A percentile compares a stretch with the other conserved stretches of the same genome.
These are phyloP conservation scores for Macropis europaea DNA, from an alignment of 2,888 invertebrate genomes.

Conservation along the genomic window DNA sequence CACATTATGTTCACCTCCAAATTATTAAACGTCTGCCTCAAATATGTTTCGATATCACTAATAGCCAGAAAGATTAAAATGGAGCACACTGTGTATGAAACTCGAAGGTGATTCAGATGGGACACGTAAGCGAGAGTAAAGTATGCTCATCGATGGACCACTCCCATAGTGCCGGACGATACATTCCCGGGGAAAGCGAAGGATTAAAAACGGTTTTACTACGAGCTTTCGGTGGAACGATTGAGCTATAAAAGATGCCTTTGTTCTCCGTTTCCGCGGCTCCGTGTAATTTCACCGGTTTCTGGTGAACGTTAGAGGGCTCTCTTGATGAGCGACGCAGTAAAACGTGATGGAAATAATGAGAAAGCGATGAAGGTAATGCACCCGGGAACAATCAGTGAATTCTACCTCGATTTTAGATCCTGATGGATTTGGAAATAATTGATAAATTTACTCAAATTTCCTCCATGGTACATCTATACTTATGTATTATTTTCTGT, in stretches of 20 bases:
- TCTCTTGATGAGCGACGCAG: background rate
- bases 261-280: slow-evolving; percentile 6
- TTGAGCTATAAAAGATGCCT: slow-evolving; percentile 8
- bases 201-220: slow-evolving; percentile 7
- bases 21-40: no score
- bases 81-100: no score
- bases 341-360: slow-evolving; percentile 33
- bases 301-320: background rate
- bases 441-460: no score
- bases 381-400: background rate
- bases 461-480: no score
- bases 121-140: background rate
- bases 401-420: no score
- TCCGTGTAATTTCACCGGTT: slow-evolving; percentile 10
- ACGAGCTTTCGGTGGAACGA: background rate
- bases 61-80: no score
- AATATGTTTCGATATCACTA: no score
- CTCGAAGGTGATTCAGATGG: background rate
- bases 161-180: background rate
- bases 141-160: background rate
- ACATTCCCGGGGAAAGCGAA: slow-evolving; percentile 13
- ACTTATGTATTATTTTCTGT: no score
- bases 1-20: no score
- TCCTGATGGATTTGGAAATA: no score
- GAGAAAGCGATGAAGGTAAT: slow-evolving; percentile 2